Base-by-base conservation (phyloP, 2,113 vertebrate species). In the Morone saxatilis region DNA sequence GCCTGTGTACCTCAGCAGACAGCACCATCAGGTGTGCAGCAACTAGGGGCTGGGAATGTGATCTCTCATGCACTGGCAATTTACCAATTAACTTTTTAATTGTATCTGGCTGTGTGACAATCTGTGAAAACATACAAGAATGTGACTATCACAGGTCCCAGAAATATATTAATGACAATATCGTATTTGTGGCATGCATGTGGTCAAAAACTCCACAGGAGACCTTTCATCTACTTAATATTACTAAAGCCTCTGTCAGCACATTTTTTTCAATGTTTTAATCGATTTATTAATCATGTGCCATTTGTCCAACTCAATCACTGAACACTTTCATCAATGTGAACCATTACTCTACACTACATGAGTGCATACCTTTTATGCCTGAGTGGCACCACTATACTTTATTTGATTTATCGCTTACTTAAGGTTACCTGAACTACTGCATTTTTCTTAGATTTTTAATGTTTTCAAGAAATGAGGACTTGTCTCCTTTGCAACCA, bases 231-330 rank as follows among this genome's bases (percentile, higher is more conserved):
- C 12, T 38, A 22, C 12, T 59, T 12, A 0, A 19, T 31, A 59
- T 65, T 57, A n/a, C n/a, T 48, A 41, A 70, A 78, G 50, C 31
- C 50, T 59, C 65, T 50, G 22, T 71, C 40, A 65, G 68, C 43
- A 68, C 22, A 54, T 51, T 71, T 48, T 25, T 45, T 13, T 31
- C 0, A 0, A 13, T 31, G 12, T 36, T 80, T 75, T 71, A 78
- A 84, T 78, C n/a, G 20, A 71, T 76, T 56, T 67, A 20, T 75
- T 75, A 86, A 68, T 86, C 68, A 80, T 25, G 19, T 60, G 9
- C 47, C 36, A 57, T 83, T 83, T 78, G 59, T 65, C 53, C 22
- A 76, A 67, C 70, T 79, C 71, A 79, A 13, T 75, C 20, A 11
- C 51, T 14, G 71, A 78, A 41, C 71, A 66, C 54, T 66, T 73